These are phyloP conservation scores for Abrostola triplasia DNA, from an alignment of 2,888 invertebrate genomes.

Conservation along the genomic window DNA sequence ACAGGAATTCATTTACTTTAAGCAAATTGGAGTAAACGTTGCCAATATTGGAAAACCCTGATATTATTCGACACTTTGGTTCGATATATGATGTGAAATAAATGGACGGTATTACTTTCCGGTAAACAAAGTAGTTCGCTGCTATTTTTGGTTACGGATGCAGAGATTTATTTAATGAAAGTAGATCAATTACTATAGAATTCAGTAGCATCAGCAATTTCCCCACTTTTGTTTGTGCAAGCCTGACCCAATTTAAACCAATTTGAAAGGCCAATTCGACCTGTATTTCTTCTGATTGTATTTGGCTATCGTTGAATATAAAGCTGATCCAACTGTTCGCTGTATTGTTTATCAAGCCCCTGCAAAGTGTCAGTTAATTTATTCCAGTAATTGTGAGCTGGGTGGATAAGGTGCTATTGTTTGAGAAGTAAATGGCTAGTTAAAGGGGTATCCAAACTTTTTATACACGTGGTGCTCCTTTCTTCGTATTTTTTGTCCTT, in stretches of 20 bases:
- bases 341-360: slow-evolving; percentile 61
- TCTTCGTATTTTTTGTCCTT: slow-evolving; percentile 1
- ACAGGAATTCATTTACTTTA: slow-evolving; percentile 37
- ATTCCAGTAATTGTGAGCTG: slow-evolving; percentile 49
- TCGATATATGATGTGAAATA: slow-evolving; percentile 33
- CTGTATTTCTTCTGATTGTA: slow-evolving; percentile 82
- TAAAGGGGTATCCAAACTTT: slow-evolving; percentile 21
- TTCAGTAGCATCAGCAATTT: slow-evolving; percentile 72
- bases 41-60: slow-evolving; percentile 44
- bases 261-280: slow-evolving; percentile 83
- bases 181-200: slow-evolving; percentile 68
- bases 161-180: slow-evolving; percentile 67
- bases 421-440: slow-evolving; percentile 30
- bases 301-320: slow-evolving; percentile 77
- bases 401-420: slow-evolving; percentile 33
- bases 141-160: slow-evolving; percentile 53
- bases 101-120: slow-evolving; percentile 30
- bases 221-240: slow-evolving; percentile 79
- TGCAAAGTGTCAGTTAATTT: slow-evolving; percentile 55
- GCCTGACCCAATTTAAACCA: slow-evolving; percentile 83
- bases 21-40: slow-evolving; percentile 32
- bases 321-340: slow-evolving; percentile 73
- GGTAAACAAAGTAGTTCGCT: slow-evolving; percentile 44
- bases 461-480: slow-evolving; percentile 2
- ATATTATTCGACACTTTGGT: slow-evolving; percentile 33